These are phyloP conservation scores for Drosophila trichaetosa DNA, from an alignment of 2,888 invertebrate genomes.

Conservation along the genomic window DNA sequence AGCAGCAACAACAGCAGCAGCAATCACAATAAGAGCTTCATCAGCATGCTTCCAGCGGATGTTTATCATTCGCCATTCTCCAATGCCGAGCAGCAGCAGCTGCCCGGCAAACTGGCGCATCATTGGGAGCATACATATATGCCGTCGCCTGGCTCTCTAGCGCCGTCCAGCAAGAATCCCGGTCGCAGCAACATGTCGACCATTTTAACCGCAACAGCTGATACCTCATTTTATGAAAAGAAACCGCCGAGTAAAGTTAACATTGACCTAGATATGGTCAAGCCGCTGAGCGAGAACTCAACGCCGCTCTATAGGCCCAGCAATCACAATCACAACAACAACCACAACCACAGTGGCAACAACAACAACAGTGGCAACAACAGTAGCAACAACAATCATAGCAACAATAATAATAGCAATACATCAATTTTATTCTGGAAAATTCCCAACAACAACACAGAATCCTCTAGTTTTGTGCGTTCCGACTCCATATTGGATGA, in stretches of 20 bases:
- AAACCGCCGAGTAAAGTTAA: constrained; percentile 79
- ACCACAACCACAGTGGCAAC: constrained; percentile 7
- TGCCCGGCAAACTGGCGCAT: constrained; percentile 31
- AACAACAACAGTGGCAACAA: constrained; percentile 31
- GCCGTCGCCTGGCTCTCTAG: constrained; percentile 44
- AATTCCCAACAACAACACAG: constrained; percentile 48
- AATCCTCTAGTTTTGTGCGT: constrained; percentile 84
- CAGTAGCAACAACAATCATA: constrained; percentile 31
- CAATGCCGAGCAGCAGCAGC: constrained; percentile 28
- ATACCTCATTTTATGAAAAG: constrained; percentile 80
- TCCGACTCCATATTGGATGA: constrained; percentile 87
- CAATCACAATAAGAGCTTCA: constrained; percentile 55
- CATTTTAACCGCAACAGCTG: constrained; percentile 72
- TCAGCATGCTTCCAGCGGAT: constrained; percentile 62
- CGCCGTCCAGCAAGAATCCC: constrained; percentile 70
- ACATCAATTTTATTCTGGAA: constrained; percentile 58
- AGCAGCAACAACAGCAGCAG: constrained; percentile 32
- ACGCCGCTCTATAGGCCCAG: constrained; percentile 41
- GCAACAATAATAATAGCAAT: constrained; percentile 44
- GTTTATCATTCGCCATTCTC: constrained; percentile 54
- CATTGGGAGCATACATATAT: constrained; percentile 63
- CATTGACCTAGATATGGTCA: constrained; percentile 60
- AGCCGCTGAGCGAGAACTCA: constrained; percentile 44
- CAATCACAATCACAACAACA: constrained; percentile 32
- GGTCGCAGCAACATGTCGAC: constrained; percentile 62